Conservation (phyloP, 2,113 vertebrate genomes). For the Oenanthe oenanthe region DNA sequence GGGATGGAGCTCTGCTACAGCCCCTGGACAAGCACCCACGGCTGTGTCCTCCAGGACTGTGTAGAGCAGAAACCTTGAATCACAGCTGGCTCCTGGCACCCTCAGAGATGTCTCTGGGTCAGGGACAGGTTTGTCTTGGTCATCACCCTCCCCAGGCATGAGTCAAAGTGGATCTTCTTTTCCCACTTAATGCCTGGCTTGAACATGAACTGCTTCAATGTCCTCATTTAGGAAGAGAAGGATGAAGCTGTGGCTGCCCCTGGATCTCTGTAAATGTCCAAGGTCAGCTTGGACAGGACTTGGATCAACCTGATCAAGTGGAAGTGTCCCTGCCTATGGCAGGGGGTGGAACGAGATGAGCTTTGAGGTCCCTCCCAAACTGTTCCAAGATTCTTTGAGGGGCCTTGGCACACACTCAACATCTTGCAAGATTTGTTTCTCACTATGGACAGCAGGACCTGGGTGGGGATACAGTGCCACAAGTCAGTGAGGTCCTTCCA, state of each 20-base stretch:
- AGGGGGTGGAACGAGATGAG: rapidly evolving
- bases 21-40: rapidly evolving
- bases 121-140: background rate
- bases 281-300: background rate
- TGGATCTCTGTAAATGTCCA: background rate
- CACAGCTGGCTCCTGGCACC: background rate
- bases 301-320: background rate
- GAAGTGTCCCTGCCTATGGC: background rate
- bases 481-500: background rate
- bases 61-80: background rate
- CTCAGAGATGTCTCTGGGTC: background rate
- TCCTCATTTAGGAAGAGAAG: background rate
- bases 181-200: background rate
- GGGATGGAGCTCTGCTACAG: background rate
- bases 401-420: background rate
- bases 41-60: background rate
- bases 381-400: background rate
- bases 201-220: background rate
- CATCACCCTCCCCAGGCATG: background rate
- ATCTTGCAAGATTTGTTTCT: background rate
- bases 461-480: background rate
- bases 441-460: rapidly evolving
- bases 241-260: background rate
- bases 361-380: background rate
- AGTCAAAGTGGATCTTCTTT: background rate